Base-by-base conservation (phyloP, 2,888 invertebrate genomes). In the Villa cingulata region DNA sequence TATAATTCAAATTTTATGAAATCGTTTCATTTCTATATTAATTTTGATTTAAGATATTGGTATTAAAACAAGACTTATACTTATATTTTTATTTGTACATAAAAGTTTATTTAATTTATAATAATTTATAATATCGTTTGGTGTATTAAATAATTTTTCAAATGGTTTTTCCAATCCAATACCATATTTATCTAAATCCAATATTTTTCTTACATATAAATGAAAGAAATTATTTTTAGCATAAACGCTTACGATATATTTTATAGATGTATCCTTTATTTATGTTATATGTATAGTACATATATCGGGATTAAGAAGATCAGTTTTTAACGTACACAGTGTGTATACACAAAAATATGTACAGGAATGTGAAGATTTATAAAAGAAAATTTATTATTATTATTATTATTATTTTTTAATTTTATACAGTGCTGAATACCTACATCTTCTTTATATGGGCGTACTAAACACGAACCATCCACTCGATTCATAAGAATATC, bases 61-160 rank as follows among this genome's bases (percentile, higher is more conserved):
- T 48, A 54, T 55, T 45, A 67, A 48, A 15, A 58, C 53, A 40
- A 68, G 52, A 53, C 60, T 60, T 51, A 64, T 56, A 40, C 58
- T 63, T 40, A 58, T 56, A 41, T 53, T 53, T 49, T 63, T 65
- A 53, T 68, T 68, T 56, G 63, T 68, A 59, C 68, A 68, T 49
- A 64, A 58, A 15, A 68, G 56, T 49, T 59, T 53, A 48, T 66
- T 62, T 27, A 61, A 54, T 43, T 54, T 54, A 49, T 68, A 65
- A 54, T 66, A 68, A 36, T 67, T 66, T 45, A 68, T 61, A 19
- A 68, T 67, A 48, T 67, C 63, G 46, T 59, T 59, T 48, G 68
- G 68, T 19, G 64, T 59, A 20, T 55, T 52, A 46, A 68, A 68
- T 37, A 58, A 54, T 10, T 60, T 62, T 32, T 68, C 68, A n/a